Percentiles rank a stretch among this genome's conserved stretches.
These are phyloP conservation scores for Thripadectes ignobilis DNA, from an alignment of 2,797 vertebrate genomes.

Conservation along the genomic window DNA sequence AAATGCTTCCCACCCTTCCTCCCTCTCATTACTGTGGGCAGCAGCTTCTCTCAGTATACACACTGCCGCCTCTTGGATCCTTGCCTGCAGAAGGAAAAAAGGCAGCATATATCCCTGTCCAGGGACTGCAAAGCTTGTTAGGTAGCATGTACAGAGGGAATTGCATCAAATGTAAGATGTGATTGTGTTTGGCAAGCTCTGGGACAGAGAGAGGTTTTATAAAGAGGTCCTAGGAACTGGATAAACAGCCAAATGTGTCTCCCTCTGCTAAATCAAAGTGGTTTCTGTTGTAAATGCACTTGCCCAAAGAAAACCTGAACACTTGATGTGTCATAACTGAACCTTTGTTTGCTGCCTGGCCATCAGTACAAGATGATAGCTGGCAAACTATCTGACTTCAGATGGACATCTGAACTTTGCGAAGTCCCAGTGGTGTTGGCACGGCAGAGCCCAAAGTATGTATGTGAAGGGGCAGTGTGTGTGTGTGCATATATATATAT, in stretches of 20 bases:
- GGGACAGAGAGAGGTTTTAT: not conserved
- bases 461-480: not conserved
- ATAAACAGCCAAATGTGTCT: not conserved
- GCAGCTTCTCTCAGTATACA: not conserved
- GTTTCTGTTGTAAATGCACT: not conserved
- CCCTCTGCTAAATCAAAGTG: not conserved
- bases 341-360: not conserved
- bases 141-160: not conserved
- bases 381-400: not conserved
- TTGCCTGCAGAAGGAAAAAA: not conserved
- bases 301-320: not conserved
- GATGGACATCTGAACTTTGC: not conserved
- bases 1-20: slow-evolving; percentile 11
- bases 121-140: not conserved
- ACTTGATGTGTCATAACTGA: not conserved
- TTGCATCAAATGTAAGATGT: not conserved
- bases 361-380: not conserved
- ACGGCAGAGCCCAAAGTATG: not conserved
- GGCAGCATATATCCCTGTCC: not conserved
- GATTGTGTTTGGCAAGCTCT: not conserved
- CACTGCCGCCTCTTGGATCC: not conserved
- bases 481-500: too few species aligned
- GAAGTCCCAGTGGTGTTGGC: not conserved
- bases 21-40: not conserved
- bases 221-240: not conserved